phyloP scores from a whole-genome alignment of 2,888 invertebrate species.

The Oasisia sp. region DNA sequence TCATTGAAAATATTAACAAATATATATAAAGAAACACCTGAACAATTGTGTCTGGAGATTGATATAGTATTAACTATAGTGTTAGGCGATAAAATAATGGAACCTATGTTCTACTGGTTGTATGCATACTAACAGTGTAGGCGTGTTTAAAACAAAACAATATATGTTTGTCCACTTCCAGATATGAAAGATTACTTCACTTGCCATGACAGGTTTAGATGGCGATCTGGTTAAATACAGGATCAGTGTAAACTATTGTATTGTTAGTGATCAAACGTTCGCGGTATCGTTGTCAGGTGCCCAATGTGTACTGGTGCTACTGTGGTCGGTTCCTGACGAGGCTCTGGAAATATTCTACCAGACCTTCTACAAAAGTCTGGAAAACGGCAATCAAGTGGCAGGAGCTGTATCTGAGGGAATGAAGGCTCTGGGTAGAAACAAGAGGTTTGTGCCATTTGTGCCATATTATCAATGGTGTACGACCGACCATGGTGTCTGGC shows the following conservation, averaged over 20 bases:
- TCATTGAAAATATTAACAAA: too few relatives aligned
- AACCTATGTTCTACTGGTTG: too few relatives aligned
- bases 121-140: too few relatives aligned
- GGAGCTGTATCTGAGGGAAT: conserved; percentile 48
- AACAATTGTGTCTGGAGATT: too few relatives aligned
- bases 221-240: background rate
- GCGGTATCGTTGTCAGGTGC: conserved; percentile 49
- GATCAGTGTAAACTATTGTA: background rate
- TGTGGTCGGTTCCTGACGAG: conserved; percentile 55
- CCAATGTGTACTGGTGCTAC: conserved; percentile 56
- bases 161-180: background rate
- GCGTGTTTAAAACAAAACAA: too few relatives aligned
- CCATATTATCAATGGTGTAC: background rate
- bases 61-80: too few relatives aligned
- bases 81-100: too few relatives aligned
- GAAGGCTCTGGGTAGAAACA: conserved; percentile 45
- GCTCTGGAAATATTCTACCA: conserved; percentile 56
- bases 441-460: conserved; percentile 45
- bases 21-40: too few relatives aligned
- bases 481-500: background rate
- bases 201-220: background rate
- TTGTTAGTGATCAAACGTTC: background rate
- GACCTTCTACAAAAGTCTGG: conserved; percentile 55
- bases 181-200: background rate
- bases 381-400: conserved; percentile 48